Conservation (phyloP, 2,113 vertebrate species). For the Eurystomus gularis region DNA sequence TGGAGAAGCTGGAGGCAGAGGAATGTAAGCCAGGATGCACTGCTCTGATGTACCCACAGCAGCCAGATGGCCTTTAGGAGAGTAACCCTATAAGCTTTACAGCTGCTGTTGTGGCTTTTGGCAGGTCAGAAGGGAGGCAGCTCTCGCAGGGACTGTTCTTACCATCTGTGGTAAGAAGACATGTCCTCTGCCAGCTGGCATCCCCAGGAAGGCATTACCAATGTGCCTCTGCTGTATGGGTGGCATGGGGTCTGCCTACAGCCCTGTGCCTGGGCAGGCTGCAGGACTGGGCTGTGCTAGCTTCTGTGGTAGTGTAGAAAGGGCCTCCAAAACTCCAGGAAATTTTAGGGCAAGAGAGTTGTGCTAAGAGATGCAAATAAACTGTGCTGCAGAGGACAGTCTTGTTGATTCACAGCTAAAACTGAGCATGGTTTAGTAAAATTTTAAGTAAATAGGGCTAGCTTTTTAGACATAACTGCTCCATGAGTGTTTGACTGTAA, state of each 20-base stretch:
- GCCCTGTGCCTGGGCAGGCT: neutral
- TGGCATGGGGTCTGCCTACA: neutral
- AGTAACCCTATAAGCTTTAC: neutral
- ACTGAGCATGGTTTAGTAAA: neutral
- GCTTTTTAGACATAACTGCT: neutral
- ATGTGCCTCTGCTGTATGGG: neutral
- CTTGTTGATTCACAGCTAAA: neutral
- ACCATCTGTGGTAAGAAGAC: neutral
- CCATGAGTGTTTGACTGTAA: neutral
- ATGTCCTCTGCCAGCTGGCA: neutral
- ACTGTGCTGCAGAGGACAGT: neutral
- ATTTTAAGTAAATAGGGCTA: neutral
- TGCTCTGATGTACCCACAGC: neutral
- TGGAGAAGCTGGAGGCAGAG: neutral
- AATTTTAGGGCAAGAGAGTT: neutral
- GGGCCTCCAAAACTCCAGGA: neutral
- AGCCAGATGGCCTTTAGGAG: neutral
- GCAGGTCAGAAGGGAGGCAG: neutral
- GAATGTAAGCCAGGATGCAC: neutral
- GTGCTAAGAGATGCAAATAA: neutral
- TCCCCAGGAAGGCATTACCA: neutral
- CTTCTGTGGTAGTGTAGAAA: neutral
- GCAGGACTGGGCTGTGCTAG: neutral
- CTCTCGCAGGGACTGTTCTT: neutral
- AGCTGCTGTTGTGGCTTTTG: neutral